These are phyloP conservation scores for Dasypogon diadema DNA, from an alignment of 2,888 invertebrate species.

Conservation along the genomic window DNA sequence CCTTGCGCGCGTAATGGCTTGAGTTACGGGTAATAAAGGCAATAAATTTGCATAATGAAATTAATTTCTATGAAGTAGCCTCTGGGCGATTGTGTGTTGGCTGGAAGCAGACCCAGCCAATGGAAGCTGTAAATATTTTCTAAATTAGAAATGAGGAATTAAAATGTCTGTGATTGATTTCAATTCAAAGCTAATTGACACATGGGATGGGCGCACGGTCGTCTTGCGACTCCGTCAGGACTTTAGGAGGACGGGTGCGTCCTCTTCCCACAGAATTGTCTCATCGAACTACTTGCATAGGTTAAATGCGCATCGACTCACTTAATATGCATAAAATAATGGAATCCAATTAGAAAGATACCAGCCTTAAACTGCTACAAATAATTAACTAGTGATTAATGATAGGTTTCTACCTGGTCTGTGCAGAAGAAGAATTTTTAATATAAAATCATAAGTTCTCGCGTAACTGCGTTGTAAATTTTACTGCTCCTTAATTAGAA, in stretches of 20 bases:
- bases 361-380: slow-evolving; percentile 15
- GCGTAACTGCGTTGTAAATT: too few species aligned
- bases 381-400: slow-evolving; percentile 19
- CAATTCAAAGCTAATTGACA: slow-evolving; percentile 30
- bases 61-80: slow-evolving; percentile 41
- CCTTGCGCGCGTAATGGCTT: slow-evolving; percentile 37
- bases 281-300: not conserved
- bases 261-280: slow-evolving; percentile 2
- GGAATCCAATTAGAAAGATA: slow-evolving; percentile 39
- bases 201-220: slow-evolving; percentile 26
- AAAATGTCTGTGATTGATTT: slow-evolving; percentile 47
- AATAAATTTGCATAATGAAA: slow-evolving; percentile 53
- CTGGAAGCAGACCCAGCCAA: slow-evolving; percentile 18
- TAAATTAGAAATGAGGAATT: slow-evolving; percentile 48
- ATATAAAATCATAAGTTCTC: too few species aligned
- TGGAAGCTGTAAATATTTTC: slow-evolving; percentile 33
- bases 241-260: slow-evolving; percentile 25
- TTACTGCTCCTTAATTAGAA: too few species aligned
- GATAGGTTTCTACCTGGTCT: too few species aligned
- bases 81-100: not conserved
- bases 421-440: too few species aligned
- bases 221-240: slow-evolving; percentile 19
- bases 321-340: slow-evolving; percentile 38
- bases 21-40: slow-evolving; percentile 44
- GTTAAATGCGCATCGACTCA: slow-evolving; percentile 1